These are phyloP conservation scores for Dendronephthya gigantea DNA, from an alignment of 64 coral and sea anemone genomes.

Conservation along the genomic window DNA sequence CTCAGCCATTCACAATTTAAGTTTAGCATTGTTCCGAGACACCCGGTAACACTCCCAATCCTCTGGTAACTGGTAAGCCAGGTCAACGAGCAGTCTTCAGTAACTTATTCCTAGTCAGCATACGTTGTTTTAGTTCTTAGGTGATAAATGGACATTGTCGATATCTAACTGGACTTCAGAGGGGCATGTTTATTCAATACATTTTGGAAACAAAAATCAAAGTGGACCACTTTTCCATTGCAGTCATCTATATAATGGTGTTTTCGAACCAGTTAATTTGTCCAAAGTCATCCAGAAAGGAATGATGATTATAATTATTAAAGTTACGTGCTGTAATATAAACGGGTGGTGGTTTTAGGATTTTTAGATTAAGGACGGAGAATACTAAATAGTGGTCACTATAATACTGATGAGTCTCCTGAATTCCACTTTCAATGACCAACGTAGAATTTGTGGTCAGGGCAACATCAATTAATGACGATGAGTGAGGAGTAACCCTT, in stretches of 20 bases:
- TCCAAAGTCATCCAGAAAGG: conserved; percentile 11
- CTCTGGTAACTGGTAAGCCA: background rate
- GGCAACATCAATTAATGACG: background rate
- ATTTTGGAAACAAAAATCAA: conserved; percentile 3
- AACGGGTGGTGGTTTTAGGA: conserved; percentile 3
- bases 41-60: conserved; percentile 20
- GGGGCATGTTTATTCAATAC: conserved; percentile 24
- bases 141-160: conserved; percentile 18
- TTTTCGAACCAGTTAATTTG: conserved; percentile 2
- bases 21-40: background rate
- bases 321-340: too few relatives aligned
- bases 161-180: conserved; percentile 30
- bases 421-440: conserved; percentile 15
- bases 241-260: conserved; percentile 8
- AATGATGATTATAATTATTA: background rate
- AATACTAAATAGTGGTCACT: conserved; percentile 31
- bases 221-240: conserved; percentile 14
- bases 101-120: conserved; percentile 5
- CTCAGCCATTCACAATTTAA: conserved; percentile 15
- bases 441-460: background rate
- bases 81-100: conserved; percentile 10
- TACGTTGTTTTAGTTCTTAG: conserved; percentile 22
- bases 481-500: background rate
- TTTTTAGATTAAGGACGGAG: conserved; percentile 15
- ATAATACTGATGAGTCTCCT: background rate